Percentiles rank a stretch among this genome's conserved stretches.
phyloP scores from a whole-genome alignment of 1,140 invertebrate species.

The Lithobius niger region DNA sequence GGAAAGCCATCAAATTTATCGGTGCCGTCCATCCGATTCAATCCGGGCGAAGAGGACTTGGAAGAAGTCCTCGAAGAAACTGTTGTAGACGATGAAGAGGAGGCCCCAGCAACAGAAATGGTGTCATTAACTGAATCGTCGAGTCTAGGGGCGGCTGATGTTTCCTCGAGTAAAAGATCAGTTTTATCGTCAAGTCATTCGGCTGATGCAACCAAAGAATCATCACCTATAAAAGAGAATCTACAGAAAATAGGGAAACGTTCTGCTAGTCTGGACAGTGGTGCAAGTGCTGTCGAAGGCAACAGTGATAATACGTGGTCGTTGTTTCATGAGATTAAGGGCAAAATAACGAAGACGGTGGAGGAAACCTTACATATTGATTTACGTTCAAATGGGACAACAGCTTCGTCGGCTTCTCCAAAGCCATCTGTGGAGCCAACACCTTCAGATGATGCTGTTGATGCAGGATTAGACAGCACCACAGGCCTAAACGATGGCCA shows the following conservation, averaged over 20 bases:
- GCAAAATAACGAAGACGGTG: conserved; percentile 8
- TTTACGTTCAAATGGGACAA: not conserved
- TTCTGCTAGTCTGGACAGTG: not conserved
- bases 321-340: conserved; percentile 7
- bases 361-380: conserved; percentile 6
- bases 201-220: not conserved
- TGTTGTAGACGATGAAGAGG: not conserved
- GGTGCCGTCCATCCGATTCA: conserved; percentile 3
- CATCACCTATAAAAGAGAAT: not conserved
- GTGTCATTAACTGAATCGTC: not conserved
- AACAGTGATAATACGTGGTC: conserved; percentile 2
- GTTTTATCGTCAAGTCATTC: not conserved
- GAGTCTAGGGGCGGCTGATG: not conserved
- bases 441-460: not conserved
- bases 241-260: not conserved
- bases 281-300: not conserved
- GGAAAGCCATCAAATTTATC: not conserved
- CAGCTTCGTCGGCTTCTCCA: not conserved
- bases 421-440: not conserved
- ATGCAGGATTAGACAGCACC: not conserved
- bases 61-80: not conserved
- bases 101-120: not conserved
- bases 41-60: conserved; percentile 5
- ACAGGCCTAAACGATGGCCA: not conserved
- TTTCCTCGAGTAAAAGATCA: too few relatives aligned